Base-by-base conservation (phyloP, 2,888 invertebrate species). In the Anagyrus pseudococci region DNA sequence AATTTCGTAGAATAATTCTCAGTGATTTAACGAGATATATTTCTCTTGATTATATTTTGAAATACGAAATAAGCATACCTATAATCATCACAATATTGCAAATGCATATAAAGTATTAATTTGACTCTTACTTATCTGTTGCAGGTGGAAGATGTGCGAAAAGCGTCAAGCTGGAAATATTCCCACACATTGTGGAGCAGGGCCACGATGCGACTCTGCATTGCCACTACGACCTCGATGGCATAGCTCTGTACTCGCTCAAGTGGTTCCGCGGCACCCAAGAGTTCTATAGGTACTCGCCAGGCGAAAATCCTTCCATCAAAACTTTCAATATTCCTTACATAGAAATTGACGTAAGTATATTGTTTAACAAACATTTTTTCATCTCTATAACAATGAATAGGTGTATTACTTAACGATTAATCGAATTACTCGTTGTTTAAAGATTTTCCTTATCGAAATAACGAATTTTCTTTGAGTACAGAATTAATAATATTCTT, bases 251-350 rank as follows among this genome's bases (percentile, higher is more conserved):
- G 50, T 94, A 94, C 82, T 88, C 92, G 3, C 91, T 94, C 67
- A 93, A 94, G 83, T 94, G 93, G 91, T 94, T 93, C 82, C 85
- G 93, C 60, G 94, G 93, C 4, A 86, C 83, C 75, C 85, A 89
- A 74, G 94, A 94, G 83, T 93, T 94, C 83, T 94, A 92, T 83
- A 85, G 94, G 69, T 93, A 87, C 77, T 89, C 91, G 13, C 93
- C 93, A 0, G 86, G 86, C 72, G 92, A 92, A 72, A 81, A 81
- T n/a, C 90, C 90, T 4, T 84, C 85, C 48, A 89, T 87, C 6
- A 91, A 90, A 81, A 87, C 88, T 61, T 94, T 94, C 81, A 86
- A 87, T 54, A 83, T 89, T 68, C 85, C 87, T 15, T 92, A 92
- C 67, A 89, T 94, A 68, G 85, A 87, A 72, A 90, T 94, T 55